Evolutionary conservation across 2,888 invertebrate genomes (phyloP).

Genomic region (Cotesia congregata): DNA sequence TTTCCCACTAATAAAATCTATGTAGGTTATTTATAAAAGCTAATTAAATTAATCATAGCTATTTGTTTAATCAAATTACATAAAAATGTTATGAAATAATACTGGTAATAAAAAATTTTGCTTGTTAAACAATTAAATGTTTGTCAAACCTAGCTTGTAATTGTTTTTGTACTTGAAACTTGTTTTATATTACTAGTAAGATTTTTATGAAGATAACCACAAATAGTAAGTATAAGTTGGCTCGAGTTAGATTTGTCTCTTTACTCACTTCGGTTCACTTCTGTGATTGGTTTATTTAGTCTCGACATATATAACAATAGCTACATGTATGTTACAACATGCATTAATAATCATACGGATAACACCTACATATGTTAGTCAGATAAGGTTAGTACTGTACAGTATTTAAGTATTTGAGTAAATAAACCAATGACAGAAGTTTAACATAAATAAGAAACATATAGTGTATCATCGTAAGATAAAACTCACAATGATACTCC

Average conservation of each 20-base stretch:
- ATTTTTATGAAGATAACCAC: not conserved
- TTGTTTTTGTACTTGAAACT: not conserved
- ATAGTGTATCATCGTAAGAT: not conserved
- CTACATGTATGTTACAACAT: not conserved
- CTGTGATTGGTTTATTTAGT: not conserved
- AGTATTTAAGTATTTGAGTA: not conserved
- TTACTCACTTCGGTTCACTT: not conserved
- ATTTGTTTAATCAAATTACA: not conserved
- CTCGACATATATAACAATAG: not conserved
- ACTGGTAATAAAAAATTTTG: not conserved
- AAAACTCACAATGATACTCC: not conserved
- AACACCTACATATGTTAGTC: not conserved
- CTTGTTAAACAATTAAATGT: not conserved
- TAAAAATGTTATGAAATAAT: not conserved
- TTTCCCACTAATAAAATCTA: not conserved
- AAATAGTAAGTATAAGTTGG: not conserved
- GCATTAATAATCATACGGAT: not conserved
- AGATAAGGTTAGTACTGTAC: not conserved
- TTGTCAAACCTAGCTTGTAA: not conserved
- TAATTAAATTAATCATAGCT: not conserved
- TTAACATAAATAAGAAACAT: not conserved
- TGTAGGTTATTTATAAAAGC: not conserved
- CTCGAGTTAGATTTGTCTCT: not conserved
- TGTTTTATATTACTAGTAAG: not conserved
- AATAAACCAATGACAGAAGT: not conserved